phyloP scores from a whole-genome alignment of 2,888 invertebrate species.

The Hemistola chrysoprasaria region DNA sequence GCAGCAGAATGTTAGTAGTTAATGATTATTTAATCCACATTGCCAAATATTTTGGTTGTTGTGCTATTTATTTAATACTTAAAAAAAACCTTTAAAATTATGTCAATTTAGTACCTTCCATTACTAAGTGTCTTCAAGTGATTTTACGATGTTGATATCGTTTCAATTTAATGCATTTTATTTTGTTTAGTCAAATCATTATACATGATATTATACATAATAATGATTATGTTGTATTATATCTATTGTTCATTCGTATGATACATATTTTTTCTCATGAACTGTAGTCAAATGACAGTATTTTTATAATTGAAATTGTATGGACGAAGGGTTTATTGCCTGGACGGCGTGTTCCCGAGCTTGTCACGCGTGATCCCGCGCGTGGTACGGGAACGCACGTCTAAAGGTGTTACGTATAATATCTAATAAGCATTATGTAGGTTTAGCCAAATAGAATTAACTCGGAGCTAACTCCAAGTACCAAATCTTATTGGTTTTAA shows the following conservation, averaged over 20 bases:
- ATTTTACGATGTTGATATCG: slow-evolving; percentile 76
- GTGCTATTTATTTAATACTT: slow-evolving; percentile 73
- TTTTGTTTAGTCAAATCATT: slow-evolving; percentile 80
- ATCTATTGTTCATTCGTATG: slow-evolving; percentile 74
- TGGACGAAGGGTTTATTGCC: slow-evolving; percentile 73
- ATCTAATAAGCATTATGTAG: slow-evolving; percentile 83
- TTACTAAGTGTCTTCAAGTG: slow-evolving; percentile 71
- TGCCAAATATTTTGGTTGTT: slow-evolving; percentile 80
- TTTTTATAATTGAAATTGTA: slow-evolving; percentile 82
- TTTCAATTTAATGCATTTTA: slow-evolving; percentile 81
- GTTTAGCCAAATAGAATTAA: slow-evolving; percentile 80
- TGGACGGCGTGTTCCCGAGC: slow-evolving; percentile 38
- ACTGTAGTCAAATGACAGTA: slow-evolving; percentile 84
- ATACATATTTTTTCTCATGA: slow-evolving; percentile 76
- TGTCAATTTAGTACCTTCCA: slow-evolving; percentile 79
- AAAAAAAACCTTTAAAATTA: slow-evolving; percentile 51
- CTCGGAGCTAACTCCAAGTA: slow-evolving; percentile 76
- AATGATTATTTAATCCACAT: slow-evolving; percentile 74
- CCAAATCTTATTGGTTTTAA: slow-evolving; percentile 80
- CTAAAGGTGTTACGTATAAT: slow-evolving; percentile 70
- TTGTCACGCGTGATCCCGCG: slow-evolving; percentile 16
- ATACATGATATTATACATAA: slow-evolving; percentile 75
- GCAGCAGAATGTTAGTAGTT: slow-evolving; percentile 72
- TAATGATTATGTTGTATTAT: slow-evolving; percentile 68
- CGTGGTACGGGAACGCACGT: slow-evolving; percentile 32